Conservation (phyloP, 2,797 vertebrate species). For the Brachyalestes nurse region DNA sequence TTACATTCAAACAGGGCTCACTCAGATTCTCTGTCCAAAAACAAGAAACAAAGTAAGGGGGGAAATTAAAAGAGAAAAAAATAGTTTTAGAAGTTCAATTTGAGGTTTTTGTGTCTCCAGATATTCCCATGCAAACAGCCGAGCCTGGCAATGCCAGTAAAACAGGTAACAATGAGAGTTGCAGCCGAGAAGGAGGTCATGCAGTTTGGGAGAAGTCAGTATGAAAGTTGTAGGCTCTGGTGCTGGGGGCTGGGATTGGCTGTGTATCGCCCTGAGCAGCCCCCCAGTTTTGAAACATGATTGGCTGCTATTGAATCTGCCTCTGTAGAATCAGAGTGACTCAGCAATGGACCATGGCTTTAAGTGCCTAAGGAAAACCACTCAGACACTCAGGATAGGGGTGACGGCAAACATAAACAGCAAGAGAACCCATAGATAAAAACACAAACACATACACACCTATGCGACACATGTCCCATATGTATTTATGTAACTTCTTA, state of each 20-base stretch:
- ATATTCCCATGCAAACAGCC: neutral
- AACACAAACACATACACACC: conserved; percentile 7
- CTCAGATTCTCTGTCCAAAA: neutral
- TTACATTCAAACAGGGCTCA: conserved; percentile 21
- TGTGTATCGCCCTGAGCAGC: conserved; percentile 27
- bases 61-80: neutral
- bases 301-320: conserved; percentile 57
- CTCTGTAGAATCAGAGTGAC: conserved; percentile 65
- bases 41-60: neutral
- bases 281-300: conserved; percentile 24
- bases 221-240: neutral
- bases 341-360: conserved; percentile 65
- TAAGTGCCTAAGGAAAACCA: conserved; percentile 65
- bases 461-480: neutral
- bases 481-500: too few species aligned
- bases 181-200: neutral
- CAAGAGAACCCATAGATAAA: too few species aligned
- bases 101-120: neutral
- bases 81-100: neutral
- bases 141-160: neutral
- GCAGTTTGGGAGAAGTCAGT: neutral
- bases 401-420: conserved; percentile 16
- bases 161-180: neutral
- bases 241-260: conserved; percentile 17
- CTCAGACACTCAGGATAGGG: conserved; percentile 51